Percentiles rank a stretch among this genome's conserved stretches.
phyloP scores from a whole-genome alignment of 2,113 vertebrate genomes.

The Rhinichthys klamathensis region DNA sequence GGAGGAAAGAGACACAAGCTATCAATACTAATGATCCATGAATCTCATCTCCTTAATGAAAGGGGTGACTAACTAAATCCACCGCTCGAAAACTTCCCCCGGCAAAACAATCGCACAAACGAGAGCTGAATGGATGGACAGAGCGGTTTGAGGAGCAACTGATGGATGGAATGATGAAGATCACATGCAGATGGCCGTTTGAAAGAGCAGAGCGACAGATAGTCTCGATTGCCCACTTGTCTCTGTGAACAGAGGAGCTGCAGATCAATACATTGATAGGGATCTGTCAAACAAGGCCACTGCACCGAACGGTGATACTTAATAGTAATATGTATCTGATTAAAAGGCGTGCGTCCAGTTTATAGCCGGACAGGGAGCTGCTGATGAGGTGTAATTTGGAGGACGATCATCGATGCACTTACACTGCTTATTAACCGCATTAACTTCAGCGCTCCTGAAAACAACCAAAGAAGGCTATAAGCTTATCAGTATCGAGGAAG shows the following conservation, averaged over 20 bases:
- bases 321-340: constrained; percentile 33
- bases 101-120: constrained; percentile 45
- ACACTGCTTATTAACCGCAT: constrained; percentile 31
- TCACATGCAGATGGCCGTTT: neutral
- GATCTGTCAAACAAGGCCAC: constrained; percentile 37
- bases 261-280: constrained; percentile 35
- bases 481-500: constrained; percentile 1
- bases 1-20: constrained; percentile 60
- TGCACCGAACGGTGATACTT: neutral
- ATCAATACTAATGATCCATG: constrained; percentile 67
- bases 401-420: constrained; percentile 32
- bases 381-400: constrained; percentile 43
- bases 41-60: constrained; percentile 65
- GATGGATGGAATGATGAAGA: neutral
- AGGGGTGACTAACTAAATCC: constrained; percentile 53
- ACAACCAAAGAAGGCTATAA: neutral
- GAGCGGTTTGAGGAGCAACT: neutral
- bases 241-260: constrained; percentile 13
- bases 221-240: constrained; percentile 7
- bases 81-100: constrained; percentile 34
- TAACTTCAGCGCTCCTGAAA: constrained; percentile 26
- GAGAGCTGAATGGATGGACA: constrained; percentile 34
- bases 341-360: constrained; percentile 28
- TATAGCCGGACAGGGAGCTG: constrained; percentile 38
- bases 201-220: neutral